These are phyloP conservation scores for Elmis aenea DNA, from an alignment of 2,888 invertebrate species.

Conservation along the genomic window DNA sequence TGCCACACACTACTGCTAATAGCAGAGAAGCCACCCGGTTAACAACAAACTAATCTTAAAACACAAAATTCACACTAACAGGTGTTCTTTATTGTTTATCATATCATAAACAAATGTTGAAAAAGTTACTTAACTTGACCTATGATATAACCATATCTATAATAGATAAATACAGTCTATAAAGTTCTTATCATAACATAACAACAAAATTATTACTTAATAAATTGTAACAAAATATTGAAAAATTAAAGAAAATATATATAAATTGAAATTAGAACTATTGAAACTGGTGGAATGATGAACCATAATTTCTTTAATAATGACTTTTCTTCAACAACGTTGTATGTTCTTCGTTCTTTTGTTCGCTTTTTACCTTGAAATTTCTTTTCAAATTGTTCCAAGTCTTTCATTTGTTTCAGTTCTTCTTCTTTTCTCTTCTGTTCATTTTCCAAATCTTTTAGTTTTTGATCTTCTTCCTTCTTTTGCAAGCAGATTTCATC, in stretches of 20 bases:
- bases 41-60: too few species aligned
- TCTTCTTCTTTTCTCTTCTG: conserved; percentile 59
- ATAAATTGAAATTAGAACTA: conserved; percentile 29
- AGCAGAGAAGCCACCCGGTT: too few species aligned
- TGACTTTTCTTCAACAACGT: conserved; percentile 34
- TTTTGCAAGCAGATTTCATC: conserved; percentile 61
- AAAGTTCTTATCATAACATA: too few species aligned
- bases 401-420: conserved; percentile 63
- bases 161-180: too few species aligned
- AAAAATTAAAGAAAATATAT: conserved; percentile 14
- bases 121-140: too few species aligned
- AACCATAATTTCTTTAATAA: conserved; percentile 49
- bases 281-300: conserved; percentile 41
- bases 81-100: background rate
- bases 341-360: conserved; percentile 44
- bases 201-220: too few species aligned
- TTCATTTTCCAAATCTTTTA: conserved; percentile 53
- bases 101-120: conserved; percentile 1
- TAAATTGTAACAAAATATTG: conserved; percentile 1
- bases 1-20: too few species aligned
- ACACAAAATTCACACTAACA: too few species aligned
- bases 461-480: conserved; percentile 51
- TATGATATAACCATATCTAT: too few species aligned
- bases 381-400: conserved; percentile 73
- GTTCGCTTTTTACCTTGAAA: conserved; percentile 61